phyloP scores from a whole-genome alignment of 2,888 invertebrate species.

The Orthosia gracilis region DNA sequence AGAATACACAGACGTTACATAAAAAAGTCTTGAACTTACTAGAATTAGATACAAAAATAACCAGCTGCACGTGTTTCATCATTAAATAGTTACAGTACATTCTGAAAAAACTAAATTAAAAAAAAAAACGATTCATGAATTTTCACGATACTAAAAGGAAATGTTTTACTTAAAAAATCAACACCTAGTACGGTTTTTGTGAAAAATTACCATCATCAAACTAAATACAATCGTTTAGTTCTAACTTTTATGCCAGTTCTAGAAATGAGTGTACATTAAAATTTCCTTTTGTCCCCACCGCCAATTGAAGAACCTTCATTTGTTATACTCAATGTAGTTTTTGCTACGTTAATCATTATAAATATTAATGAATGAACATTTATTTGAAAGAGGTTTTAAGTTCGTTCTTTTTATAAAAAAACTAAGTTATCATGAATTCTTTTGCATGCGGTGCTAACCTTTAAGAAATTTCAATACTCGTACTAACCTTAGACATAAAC shows the following conservation, averaged over 20 bases:
- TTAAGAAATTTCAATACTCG: too few relatives aligned
- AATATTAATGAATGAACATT: constrained; percentile 46
- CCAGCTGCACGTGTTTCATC: too few relatives aligned
- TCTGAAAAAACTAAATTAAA: too few relatives aligned
- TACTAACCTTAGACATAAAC: too few relatives aligned
- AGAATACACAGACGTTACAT: too few relatives aligned
- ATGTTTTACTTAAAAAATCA: neutral
- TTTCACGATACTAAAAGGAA: neutral
- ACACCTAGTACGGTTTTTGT: neutral
- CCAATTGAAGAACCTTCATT: constrained; percentile 42
- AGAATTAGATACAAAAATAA: too few relatives aligned
- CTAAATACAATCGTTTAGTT: constrained; percentile 20
- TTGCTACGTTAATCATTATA: constrained; percentile 45
- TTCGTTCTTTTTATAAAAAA: neutral
- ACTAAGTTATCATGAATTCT: neutral
- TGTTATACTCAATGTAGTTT: constrained; percentile 41
- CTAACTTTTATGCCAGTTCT: constrained; percentile 31
- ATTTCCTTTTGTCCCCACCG: constrained; percentile 44
- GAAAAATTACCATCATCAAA: constrained; percentile 13
- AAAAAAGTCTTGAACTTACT: too few relatives aligned
- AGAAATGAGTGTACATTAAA: constrained; percentile 33
- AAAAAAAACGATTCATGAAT: too few relatives aligned
- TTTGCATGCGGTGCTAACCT: too few relatives aligned
- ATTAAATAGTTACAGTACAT: too few relatives aligned
- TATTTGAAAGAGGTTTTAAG: constrained; percentile 14